phyloP scores from a whole-genome alignment of 2,797 vertebrate genomes.

The Pogonophryne albipinna region DNA sequence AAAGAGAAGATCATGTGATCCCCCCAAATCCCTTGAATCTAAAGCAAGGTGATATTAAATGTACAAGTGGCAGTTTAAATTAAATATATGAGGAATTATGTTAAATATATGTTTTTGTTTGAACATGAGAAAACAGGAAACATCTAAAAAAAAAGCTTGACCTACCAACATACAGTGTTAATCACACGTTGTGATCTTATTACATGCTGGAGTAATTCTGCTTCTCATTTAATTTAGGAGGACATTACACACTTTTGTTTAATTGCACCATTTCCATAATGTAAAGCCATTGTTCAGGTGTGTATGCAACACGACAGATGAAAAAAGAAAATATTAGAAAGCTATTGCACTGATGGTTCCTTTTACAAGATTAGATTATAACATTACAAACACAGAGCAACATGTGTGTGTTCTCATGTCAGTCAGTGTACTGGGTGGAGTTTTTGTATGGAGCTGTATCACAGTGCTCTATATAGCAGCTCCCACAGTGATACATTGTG shows the following conservation, averaged over 20 bases:
- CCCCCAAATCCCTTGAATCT: too few relatives aligned
- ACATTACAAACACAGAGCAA: background rate
- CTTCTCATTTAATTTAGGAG: background rate
- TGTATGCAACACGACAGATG: background rate
- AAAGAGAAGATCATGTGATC: too few relatives aligned
- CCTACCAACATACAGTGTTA: background rate
- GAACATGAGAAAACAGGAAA: too few relatives aligned
- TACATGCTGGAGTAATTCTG: background rate
- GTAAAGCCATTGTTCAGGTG: background rate
- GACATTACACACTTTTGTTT: background rate
- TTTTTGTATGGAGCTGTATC: conserved; percentile 40
- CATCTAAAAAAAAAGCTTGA: too few relatives aligned
- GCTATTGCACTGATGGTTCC: background rate
- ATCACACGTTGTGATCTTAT: background rate
- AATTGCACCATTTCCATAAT: background rate
- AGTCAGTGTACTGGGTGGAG: background rate
- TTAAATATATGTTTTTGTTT: too few relatives aligned
- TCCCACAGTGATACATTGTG: conserved; percentile 32
- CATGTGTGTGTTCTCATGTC: fast-evolving
- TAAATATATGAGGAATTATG: too few relatives aligned
- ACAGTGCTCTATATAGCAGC: conserved; percentile 21
- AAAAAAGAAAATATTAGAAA: too few relatives aligned
- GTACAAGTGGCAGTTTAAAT: too few relatives aligned
- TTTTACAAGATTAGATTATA: background rate
- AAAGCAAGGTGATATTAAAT: too few relatives aligned